These are phyloP conservation scores for Pogonocherus hispidulus DNA, from an alignment of 2,888 invertebrate genomes.

Conservation along the genomic window DNA sequence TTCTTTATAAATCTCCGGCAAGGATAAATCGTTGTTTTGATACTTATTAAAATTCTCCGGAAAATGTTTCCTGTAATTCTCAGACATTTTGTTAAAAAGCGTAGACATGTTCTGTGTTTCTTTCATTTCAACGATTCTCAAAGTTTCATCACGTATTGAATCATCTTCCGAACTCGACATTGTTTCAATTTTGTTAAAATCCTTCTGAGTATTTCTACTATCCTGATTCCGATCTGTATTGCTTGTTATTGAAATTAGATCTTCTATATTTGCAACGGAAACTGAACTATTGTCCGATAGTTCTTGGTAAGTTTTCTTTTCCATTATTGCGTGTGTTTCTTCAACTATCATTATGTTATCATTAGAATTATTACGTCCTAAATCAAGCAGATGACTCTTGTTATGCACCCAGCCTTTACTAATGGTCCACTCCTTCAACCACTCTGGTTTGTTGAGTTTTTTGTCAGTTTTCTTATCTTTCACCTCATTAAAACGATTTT, in stretches of 20 bases:
- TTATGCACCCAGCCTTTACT: conserved; percentile 69
- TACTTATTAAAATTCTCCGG: conserved; percentile 51
- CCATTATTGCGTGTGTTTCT: conserved; percentile 31
- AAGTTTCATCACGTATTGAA: background rate
- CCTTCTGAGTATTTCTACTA: conserved; percentile 29
- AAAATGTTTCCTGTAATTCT: conserved; percentile 64
- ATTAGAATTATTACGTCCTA: conserved; percentile 46
- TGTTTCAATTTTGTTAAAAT: conserved; percentile 35
- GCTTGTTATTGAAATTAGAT: conserved; percentile 60
- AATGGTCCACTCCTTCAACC: conserved; percentile 69
- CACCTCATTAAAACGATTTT: conserved; percentile 44
- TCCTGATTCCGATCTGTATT: conserved; percentile 31
- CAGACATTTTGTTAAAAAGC: conserved; percentile 58
- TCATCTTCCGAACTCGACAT: conserved; percentile 28
- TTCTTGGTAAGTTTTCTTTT: conserved; percentile 45
- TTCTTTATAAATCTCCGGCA: conserved; percentile 62
- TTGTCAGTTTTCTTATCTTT: conserved; percentile 29
- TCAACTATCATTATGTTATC: conserved; percentile 13
- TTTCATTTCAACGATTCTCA: conserved; percentile 4
- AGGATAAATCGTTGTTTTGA: conserved; percentile 44
- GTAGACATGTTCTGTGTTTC: conserved; percentile 48
- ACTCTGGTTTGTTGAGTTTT: conserved; percentile 59
- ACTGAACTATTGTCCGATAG: conserved; percentile 58
- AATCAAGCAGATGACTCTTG: conserved; percentile 62
- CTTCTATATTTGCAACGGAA: conserved; percentile 63